Percentiles rank a stretch among this genome's conserved stretches.
Evolutionary conservation across 2,888 invertebrate genomes (phyloP).

Genomic region (Lathronympha strigana): DNA sequence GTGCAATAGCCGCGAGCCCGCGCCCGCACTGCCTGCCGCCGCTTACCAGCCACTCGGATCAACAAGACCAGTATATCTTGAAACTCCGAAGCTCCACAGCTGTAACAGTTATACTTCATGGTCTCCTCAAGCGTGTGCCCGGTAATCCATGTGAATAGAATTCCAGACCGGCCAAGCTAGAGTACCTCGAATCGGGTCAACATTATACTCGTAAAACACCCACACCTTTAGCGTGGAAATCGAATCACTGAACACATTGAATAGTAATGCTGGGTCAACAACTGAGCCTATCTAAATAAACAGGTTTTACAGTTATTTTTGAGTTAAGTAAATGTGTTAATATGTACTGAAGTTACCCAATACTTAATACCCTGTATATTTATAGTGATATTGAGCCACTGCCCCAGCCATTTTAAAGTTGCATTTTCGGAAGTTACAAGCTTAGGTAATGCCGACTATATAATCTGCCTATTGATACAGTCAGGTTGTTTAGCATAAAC

Average conservation of each 20-base stretch:
- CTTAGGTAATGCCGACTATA: too few species aligned
- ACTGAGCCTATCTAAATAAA: constrained; percentile 44
- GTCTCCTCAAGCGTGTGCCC: neutral
- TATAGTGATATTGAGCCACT: too few species aligned
- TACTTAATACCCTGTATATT: neutral
- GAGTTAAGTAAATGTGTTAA: neutral
- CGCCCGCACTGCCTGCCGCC: constrained; percentile 29
- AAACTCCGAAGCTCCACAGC: neutral
- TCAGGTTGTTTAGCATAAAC: too few species aligned
- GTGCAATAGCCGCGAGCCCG: constrained; percentile 44
- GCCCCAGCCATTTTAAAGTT: too few species aligned
- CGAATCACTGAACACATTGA: constrained; percentile 47
- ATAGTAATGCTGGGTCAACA: constrained; percentile 43
- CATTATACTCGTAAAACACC: constrained; percentile 51
- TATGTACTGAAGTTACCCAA: neutral
- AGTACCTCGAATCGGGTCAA: constrained; percentile 54
- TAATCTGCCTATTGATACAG: too few species aligned
- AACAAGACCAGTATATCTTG: neutral
- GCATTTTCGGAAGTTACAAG: too few species aligned
- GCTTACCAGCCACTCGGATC: neutral
- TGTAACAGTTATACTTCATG: neutral
- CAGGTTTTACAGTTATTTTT: constrained; percentile 2
- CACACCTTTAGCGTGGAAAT: constrained; percentile 38
- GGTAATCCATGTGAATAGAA: neutral
- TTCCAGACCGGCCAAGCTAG: constrained; percentile 42